phyloP scores from a whole-genome alignment of 2,113 vertebrate genomes.

The Halichoerus grypus region DNA sequence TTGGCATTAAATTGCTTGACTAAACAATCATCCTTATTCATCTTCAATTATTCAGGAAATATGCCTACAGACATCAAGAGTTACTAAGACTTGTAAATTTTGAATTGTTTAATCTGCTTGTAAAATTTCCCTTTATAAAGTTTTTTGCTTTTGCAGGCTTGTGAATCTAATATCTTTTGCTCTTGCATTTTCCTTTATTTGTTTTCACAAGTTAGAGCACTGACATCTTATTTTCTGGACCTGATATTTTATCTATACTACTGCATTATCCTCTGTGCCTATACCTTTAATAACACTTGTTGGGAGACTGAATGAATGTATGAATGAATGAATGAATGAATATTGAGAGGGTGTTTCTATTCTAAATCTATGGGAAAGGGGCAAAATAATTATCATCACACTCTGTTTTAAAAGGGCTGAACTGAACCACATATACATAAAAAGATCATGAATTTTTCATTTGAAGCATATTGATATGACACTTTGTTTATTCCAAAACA shows the following conservation, averaged over 20 bases:
- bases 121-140: neutral
- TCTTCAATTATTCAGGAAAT: neutral
- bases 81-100: neutral
- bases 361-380: neutral
- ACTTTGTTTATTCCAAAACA: slow-evolving; percentile 3
- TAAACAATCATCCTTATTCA: neutral
- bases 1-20: neutral
- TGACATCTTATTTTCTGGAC: neutral
- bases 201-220: neutral
- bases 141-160: neutral
- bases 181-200: neutral
- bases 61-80: neutral
- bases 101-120: neutral
- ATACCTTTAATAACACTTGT: neutral
- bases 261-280: neutral
- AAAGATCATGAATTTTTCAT: neutral
- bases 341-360: too few species aligned
- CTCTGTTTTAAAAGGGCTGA: neutral
- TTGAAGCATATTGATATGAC: neutral
- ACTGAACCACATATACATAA: neutral
- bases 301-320: neutral
- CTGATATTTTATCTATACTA: neutral
- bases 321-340: neutral
- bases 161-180: neutral
- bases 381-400: neutral